phyloP scores from a whole-genome alignment of 2,113 vertebrate genomes.

The Neomonachus schauinslandi region DNA sequence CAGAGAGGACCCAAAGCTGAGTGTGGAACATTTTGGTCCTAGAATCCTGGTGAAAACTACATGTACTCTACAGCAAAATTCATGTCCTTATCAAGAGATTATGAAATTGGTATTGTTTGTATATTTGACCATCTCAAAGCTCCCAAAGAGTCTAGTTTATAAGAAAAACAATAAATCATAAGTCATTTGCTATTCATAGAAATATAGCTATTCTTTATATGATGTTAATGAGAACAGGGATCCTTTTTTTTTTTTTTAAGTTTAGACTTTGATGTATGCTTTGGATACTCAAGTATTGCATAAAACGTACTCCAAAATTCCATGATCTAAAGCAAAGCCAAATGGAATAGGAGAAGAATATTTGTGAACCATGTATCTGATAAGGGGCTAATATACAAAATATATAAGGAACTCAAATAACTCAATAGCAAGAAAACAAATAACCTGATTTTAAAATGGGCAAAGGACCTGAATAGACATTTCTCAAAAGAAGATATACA shows the following conservation, averaged over 20 bases:
- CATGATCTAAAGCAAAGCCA: conserved; percentile 16
- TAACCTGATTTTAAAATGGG: not conserved
- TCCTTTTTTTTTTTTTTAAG: not conserved
- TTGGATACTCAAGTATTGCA: not conserved
- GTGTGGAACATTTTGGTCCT: not conserved
- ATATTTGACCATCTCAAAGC: not conserved
- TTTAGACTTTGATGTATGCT: not conserved
- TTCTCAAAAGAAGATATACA: not conserved
- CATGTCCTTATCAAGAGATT: not conserved
- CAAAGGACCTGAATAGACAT: not conserved
- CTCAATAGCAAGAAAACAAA: not conserved
- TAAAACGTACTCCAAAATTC: not conserved
- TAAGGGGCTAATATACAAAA: not conserved
- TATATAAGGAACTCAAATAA: not conserved
- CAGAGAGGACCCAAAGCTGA: not conserved
- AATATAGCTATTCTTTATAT: not conserved
- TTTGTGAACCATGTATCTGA: not conserved
- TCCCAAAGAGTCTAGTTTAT: not conserved
- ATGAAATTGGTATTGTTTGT: not conserved
- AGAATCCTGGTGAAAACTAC: not conserved
- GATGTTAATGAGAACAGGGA: not conserved
- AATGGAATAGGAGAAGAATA: not conserved
- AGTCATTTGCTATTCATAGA: not conserved
- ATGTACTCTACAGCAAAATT: not conserved
- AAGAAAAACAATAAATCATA: not conserved